phyloP scores from a whole-genome alignment of 2,888 invertebrate species.

The Myathropa florea region DNA sequence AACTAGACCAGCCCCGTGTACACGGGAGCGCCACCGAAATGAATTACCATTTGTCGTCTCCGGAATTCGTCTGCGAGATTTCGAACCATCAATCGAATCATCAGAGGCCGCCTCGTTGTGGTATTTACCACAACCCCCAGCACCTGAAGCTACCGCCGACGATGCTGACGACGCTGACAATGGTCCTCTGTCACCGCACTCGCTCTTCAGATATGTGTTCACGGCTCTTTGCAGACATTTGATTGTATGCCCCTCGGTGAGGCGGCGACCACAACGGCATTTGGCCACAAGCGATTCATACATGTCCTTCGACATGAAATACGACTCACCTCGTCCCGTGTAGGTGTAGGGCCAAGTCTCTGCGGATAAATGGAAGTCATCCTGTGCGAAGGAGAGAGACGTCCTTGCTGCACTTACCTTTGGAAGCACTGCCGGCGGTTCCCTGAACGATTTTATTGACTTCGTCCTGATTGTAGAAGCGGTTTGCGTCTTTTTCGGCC shows the following conservation, averaged over 20 bases:
- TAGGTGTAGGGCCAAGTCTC: constrained; percentile 74
- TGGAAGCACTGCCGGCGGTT: constrained; percentile 22
- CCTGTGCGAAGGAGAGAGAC: background rate
- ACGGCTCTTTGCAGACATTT: constrained; percentile 78
- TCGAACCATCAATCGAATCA: constrained; percentile 10
- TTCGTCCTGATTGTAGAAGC: constrained; percentile 77
- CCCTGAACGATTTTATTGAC: constrained; percentile 72
- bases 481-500: constrained; percentile 73
- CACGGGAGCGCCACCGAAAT: constrained; percentile 2
- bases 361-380: constrained; percentile 50
- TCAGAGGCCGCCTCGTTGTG: background rate
- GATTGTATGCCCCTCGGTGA: constrained; percentile 75
- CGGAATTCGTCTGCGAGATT: constrained; percentile 72
- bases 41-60: constrained; percentile 77
- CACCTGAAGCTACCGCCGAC: constrained; percentile 38
- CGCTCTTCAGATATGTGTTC: constrained; percentile 72
- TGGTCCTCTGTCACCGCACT: background rate
- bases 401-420: background rate
- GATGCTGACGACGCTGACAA: constrained; percentile 2
- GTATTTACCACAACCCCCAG: constrained; percentile 32
- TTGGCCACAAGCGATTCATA: constrained; percentile 75
- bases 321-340: constrained; percentile 76
- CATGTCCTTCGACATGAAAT: constrained; percentile 78
- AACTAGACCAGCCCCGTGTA: background rate
- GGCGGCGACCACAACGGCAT: constrained; percentile 79